Evolutionary conservation across 1,140 invertebrate genomes (phyloP).

Genomic region (Coelopa frigida): DNA sequence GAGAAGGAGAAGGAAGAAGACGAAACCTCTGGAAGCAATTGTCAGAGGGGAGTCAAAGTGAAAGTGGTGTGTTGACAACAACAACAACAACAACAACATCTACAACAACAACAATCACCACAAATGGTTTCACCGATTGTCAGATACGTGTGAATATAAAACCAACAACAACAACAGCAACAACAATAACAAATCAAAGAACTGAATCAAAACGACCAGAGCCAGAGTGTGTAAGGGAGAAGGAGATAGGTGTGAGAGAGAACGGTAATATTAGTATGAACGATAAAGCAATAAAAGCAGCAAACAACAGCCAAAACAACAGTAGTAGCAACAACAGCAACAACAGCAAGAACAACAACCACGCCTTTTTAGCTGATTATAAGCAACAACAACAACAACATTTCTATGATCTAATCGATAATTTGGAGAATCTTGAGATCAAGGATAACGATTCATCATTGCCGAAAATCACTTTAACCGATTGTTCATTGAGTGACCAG

Average conservation of each 20-base stretch:
- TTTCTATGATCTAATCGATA: conserved; percentile 39
- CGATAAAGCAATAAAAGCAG: conserved; percentile 9
- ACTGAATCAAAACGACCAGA: too few species aligned
- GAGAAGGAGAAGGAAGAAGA: too few species aligned
- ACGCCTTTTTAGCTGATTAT: conserved; percentile 11
- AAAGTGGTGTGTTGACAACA: too few species aligned
- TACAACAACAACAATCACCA: conserved; percentile 10
- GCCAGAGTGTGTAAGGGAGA: too few species aligned
- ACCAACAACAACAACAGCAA: background rate
- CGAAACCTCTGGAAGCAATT: too few species aligned
- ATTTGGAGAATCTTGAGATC: conserved; percentile 30
- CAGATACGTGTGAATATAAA: conserved; percentile 14
- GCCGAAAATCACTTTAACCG: conserved; percentile 36
- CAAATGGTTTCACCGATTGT: conserved; percentile 2
- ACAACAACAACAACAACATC: conserved; percentile 6
- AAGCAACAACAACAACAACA: conserved; percentile 18
- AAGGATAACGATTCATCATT: conserved; percentile 17
- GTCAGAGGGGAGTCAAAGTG: too few species aligned
- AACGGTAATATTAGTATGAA: too few species aligned
- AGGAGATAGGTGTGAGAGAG: too few species aligned
- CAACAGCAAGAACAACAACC: conserved; percentile 5
- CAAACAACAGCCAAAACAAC: background rate
- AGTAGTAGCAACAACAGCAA: conserved; percentile 8
- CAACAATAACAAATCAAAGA: background rate
- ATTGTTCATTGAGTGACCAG: conserved; percentile 21